These are phyloP conservation scores for Uria aalge DNA, from an alignment of 2,113 vertebrate genomes.

Conservation along the genomic window DNA sequence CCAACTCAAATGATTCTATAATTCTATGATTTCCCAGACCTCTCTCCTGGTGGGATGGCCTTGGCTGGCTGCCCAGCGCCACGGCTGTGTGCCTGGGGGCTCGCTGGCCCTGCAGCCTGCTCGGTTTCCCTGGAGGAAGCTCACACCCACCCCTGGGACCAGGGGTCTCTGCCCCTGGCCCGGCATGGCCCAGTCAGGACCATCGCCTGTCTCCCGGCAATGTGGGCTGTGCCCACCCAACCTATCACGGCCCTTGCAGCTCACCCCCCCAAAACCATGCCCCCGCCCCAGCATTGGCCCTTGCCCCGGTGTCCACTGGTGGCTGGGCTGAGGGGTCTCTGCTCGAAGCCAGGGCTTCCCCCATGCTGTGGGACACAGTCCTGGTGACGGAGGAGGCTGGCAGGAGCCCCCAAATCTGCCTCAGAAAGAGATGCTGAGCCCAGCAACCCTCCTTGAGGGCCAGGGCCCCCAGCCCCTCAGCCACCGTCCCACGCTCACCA, in stretches of 20 bases:
- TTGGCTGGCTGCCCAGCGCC: neutral
- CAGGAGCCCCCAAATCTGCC: neutral
- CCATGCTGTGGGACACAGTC: too few relatives aligned
- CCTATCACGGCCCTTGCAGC: neutral
- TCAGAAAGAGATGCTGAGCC: neutral
- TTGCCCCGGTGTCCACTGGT: neutral
- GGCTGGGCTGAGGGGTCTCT: neutral
- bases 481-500: fast-evolving
- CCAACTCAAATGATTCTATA: too few relatives aligned
- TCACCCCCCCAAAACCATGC: neutral
- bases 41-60: neutral
- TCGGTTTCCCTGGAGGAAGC: neutral
- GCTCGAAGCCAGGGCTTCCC: neutral
- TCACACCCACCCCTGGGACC: neutral
- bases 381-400: too few relatives aligned
- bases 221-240: neutral
- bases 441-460: neutral
- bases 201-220: neutral
- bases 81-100: neutral
- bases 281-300: neutral
- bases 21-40: too few relatives aligned
- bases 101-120: neutral
- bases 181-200: neutral
- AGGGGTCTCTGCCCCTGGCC: neutral
- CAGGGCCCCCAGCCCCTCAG: neutral